These are phyloP conservation scores for Craseonycteris thonglongyai DNA, from an alignment of 2,113 vertebrate genomes.

Conservation along the genomic window DNA sequence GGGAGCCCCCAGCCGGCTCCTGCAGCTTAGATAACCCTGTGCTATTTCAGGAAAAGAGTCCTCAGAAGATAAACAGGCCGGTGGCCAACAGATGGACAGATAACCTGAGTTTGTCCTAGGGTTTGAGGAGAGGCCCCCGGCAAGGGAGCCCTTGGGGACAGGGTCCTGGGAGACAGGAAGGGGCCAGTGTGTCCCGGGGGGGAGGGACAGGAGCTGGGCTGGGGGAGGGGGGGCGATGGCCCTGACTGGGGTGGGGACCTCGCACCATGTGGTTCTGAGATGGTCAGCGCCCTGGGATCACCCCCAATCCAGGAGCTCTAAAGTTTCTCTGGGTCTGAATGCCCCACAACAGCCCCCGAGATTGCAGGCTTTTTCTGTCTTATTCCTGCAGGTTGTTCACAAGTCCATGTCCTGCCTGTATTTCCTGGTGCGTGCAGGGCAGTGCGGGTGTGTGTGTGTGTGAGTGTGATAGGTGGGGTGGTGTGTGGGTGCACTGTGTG, in stretches of 20 bases:
- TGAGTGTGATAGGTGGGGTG: background rate
- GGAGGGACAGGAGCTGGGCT: background rate
- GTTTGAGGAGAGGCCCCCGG: background rate
- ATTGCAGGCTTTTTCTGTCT: background rate
- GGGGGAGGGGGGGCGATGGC: background rate
- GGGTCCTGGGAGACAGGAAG: background rate
- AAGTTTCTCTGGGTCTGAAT: background rate
- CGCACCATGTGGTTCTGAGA: background rate
- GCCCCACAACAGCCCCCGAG: background rate
- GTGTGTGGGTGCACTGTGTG: background rate
- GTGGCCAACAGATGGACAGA: conserved; percentile 58
- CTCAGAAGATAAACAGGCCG: conserved; percentile 54
- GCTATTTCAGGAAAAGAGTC: conserved; percentile 67
- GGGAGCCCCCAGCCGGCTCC: background rate
- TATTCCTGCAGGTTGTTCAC: background rate
- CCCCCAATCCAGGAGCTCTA: background rate
- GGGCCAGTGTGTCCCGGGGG: background rate
- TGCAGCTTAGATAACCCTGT: background rate
- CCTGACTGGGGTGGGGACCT: background rate
- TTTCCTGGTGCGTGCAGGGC: background rate
- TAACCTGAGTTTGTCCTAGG: conserved; percentile 34
- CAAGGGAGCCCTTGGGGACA: background rate
- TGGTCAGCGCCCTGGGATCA: background rate
- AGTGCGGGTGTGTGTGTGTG: background rate
- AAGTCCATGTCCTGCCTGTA: background rate